These are phyloP conservation scores for Stichodactyla mertensii DNA, from an alignment of 64 coral and sea anemone species.

Conservation along the genomic window DNA sequence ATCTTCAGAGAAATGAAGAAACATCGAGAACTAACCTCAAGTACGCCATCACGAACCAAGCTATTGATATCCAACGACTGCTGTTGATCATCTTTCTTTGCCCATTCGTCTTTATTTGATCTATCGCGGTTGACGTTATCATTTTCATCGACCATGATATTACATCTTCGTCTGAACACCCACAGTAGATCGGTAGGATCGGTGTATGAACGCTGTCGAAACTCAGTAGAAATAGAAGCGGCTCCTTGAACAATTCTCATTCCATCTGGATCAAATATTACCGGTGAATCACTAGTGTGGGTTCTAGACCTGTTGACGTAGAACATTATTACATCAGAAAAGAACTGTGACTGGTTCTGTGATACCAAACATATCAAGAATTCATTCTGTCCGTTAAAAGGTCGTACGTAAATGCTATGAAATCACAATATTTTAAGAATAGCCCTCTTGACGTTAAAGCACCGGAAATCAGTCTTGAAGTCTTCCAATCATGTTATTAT, in stretches of 20 bases:
- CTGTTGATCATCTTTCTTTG: background rate
- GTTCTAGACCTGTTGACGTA: conserved; percentile 11
- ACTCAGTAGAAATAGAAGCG: background rate
- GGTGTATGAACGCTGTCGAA: conserved; percentile 36
- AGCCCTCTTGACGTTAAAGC: background rate
- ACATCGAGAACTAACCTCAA: background rate
- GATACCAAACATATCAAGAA: background rate
- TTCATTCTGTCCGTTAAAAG: background rate
- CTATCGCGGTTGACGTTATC: background rate
- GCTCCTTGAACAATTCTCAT: background rate
- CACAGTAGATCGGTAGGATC: conserved; percentile 56
- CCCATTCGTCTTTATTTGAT: background rate
- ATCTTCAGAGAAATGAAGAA: background rate
- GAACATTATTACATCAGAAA: background rate
- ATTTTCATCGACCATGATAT: background rate
- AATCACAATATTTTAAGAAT: background rate
- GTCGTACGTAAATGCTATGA: background rate
- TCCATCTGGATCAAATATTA: background rate
- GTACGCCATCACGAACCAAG: background rate
- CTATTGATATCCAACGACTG: background rate
- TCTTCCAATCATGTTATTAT: background rate
- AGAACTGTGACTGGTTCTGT: background rate
- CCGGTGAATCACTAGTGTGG: background rate
- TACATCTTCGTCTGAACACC: conserved; percentile 36
- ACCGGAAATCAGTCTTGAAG: background rate